A percentile compares a stretch with the other conserved stretches of the same genome.
Conservation (phyloP, 2,797 vertebrate species). For the Erethizon dorsatum region DNA sequence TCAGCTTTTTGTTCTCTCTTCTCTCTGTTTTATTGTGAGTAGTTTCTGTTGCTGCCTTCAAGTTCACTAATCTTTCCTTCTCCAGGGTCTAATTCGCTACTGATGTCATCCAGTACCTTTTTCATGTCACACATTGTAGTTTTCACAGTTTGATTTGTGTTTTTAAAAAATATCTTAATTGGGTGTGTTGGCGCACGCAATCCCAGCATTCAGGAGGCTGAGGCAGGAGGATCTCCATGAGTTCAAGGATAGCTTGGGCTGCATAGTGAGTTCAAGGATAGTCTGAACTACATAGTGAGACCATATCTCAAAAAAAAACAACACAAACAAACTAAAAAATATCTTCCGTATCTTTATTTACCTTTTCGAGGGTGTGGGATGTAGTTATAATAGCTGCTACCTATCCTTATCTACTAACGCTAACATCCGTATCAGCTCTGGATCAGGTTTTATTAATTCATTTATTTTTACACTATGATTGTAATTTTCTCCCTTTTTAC, state of each 20-base stretch:
- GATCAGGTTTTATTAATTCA: background rate
- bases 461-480: background rate
- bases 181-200: background rate
- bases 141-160: background rate
- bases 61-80: constrained; percentile 33
- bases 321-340: background rate
- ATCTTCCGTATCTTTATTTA: background rate
- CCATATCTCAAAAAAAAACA: background rate
- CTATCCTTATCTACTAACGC: background rate
- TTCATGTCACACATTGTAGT: background rate
- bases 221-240: background rate
- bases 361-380: background rate
- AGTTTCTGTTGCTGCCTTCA: background rate
- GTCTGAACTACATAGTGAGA: background rate
- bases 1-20: background rate
- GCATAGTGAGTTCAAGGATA: background rate
- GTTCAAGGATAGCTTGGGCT: background rate
- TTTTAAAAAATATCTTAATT: background rate
- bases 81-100: background rate
- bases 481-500: constrained; percentile 3
- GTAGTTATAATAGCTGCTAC: background rate
- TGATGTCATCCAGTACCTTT: background rate
- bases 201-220: background rate
- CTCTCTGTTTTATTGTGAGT: background rate
- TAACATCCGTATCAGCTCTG: background rate